A percentile compares a stretch with the other conserved stretches of the same genome.
Evolutionary conservation across 2,113 vertebrate species (phyloP).

Genomic region (Hiodon alosoides): DNA sequence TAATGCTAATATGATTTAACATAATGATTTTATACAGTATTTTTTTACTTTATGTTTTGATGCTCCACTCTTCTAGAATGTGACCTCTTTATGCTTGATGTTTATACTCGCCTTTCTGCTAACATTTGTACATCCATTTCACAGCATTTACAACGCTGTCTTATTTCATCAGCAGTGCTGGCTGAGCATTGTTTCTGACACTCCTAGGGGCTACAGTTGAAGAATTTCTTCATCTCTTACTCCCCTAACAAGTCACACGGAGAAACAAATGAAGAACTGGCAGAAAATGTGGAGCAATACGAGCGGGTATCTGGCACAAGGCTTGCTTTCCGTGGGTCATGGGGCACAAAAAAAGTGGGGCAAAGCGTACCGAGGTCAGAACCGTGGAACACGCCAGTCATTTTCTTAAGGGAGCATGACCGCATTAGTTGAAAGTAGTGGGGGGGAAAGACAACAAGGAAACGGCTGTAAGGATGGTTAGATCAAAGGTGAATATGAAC

Average conservation of each 20-base stretch:
- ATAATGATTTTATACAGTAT: not conserved
- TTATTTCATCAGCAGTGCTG: not conserved
- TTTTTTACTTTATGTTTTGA: not conserved
- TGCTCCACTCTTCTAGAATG: not conserved
- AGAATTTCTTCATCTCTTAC: constrained; percentile 1
- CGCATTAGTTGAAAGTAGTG: too few species aligned
- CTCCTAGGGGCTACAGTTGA: constrained; percentile 7
- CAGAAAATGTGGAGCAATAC: not conserved
- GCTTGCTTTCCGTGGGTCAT: not conserved
- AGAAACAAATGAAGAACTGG: constrained; percentile 1
- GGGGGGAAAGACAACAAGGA: too few species aligned
- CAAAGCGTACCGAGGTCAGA: not conserved
- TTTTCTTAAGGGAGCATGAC: too few species aligned
- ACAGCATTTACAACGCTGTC: not conserved
- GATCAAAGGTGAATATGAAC: too few species aligned
- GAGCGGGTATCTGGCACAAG: not conserved
- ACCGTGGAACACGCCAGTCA: too few species aligned
- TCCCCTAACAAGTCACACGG: not conserved
- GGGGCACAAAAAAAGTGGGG: not conserved
- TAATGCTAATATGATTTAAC: not conserved
- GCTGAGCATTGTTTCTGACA: constrained; percentile 1
- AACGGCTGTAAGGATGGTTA: too few species aligned
- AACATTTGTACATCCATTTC: too few species aligned
- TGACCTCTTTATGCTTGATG: too few species aligned
- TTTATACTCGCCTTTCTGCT: too few species aligned